Evolutionary conservation across 2,888 invertebrate species (phyloP).

Genomic region (Rhingia rostrata): DNA sequence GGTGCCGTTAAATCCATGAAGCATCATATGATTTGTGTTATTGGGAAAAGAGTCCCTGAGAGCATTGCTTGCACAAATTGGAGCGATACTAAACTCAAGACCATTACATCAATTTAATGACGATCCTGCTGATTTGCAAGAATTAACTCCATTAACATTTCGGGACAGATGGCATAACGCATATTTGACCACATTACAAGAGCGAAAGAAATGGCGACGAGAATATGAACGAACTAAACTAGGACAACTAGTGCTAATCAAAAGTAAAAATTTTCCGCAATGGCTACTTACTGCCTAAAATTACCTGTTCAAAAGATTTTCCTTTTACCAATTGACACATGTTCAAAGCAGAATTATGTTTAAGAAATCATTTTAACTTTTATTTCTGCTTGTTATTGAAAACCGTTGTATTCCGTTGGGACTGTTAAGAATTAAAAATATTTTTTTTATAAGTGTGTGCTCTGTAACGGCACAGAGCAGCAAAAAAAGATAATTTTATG

Average conservation of each 20-base stretch:
- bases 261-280: too few relatives aligned
- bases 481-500: too few relatives aligned
- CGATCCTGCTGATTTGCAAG: conserved; percentile 6
- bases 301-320: conserved; percentile 1
- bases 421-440: neutral
- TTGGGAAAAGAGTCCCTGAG: too few relatives aligned
- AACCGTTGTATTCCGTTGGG: conserved; percentile 1
- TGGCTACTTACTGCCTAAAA: neutral
- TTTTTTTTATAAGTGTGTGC: neutral
- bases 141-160: neutral
- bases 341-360: neutral
- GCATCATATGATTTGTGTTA: too few relatives aligned
- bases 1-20: too few relatives aligned
- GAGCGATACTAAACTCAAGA: conserved; percentile 1
- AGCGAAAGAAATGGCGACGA: too few relatives aligned
- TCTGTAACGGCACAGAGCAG: neutral
- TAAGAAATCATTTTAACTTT: neutral
- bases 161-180: conserved; percentile 1
- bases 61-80: too few relatives aligned
- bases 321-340: conserved; percentile 5
- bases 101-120: conserved; percentile 1
- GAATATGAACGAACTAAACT: neutral
- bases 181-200: neutral
- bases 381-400: conserved; percentile 4
- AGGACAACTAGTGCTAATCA: neutral